Evolutionary conservation across 2,888 invertebrate species (phyloP).

Genomic region (Spatulosminthurus flaviceps): DNA sequence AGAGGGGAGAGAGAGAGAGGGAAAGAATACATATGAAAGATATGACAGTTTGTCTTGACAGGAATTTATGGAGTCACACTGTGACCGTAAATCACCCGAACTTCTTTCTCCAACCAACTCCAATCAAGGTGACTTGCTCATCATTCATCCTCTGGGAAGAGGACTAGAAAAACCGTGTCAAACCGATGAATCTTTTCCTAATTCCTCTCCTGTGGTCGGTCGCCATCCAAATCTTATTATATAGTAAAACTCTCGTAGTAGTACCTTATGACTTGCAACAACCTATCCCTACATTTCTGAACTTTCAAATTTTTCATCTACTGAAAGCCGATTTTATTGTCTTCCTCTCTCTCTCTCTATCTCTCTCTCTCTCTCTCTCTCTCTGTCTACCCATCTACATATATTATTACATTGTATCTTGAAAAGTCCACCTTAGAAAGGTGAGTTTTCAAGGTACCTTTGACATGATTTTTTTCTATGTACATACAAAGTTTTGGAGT

Average conservation of each 20-base stretch:
- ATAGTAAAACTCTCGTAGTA: no score
- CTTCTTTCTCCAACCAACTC: constrained; percentile 49
- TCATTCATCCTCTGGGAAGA: constrained; percentile 44
- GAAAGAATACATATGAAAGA: constrained; percentile 13
- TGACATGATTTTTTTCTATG: no score
- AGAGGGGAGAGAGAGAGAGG: neutral
- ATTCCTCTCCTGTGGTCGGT: constrained; percentile 48
- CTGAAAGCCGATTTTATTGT: constrained; percentile 32
- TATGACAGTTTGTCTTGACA: constrained; percentile 52
- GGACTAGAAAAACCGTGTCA: constrained; percentile 55
- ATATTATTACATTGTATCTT: no score
- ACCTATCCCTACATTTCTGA: constrained; percentile 41
- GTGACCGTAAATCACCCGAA: constrained; percentile 62
- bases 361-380: no score
- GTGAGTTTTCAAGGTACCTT: no score
- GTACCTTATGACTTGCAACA: constrained; percentile 26
- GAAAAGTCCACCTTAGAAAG: no score
- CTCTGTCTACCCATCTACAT: no score
- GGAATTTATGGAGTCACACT: constrained; percentile 63
- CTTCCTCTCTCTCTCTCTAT: no score
- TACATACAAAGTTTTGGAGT: no score
- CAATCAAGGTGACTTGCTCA: constrained; percentile 59
- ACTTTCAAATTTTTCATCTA: constrained; percentile 34
- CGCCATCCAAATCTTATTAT: constrained; percentile 15
- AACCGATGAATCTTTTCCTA: constrained; percentile 46